These are phyloP conservation scores for Orthosia cruda DNA, from an alignment of 2,888 invertebrate species.

Conservation along the genomic window DNA sequence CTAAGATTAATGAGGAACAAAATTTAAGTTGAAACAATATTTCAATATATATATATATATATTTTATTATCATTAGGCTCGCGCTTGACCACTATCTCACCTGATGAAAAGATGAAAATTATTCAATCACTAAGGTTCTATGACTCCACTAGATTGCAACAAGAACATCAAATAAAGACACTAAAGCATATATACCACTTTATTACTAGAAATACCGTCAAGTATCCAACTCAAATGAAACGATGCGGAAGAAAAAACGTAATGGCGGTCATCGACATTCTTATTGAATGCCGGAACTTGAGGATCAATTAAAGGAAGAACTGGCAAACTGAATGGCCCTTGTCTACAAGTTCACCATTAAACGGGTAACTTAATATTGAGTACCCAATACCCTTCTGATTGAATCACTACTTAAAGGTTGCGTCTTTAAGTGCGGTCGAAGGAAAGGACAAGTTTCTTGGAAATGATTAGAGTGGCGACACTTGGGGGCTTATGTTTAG, in stretches of 20 bases:
- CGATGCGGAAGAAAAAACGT: conserved; percentile 25
- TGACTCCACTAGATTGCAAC: neutral
- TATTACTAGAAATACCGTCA: neutral
- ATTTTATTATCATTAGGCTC: no score
- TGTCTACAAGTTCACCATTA: conserved; percentile 47
- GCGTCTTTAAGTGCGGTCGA: conserved; percentile 29
- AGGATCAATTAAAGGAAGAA: conserved; percentile 44
- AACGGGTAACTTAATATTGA: conserved; percentile 53
- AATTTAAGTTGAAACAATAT: no score
- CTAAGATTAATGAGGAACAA: no score
- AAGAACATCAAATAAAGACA: neutral
- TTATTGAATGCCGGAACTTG: conserved; percentile 39
- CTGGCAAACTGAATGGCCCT: conserved; percentile 35
- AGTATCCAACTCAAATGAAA: neutral
- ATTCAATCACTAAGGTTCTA: no score
- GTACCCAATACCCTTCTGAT: conserved; percentile 30
- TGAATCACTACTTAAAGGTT: conserved; percentile 33
- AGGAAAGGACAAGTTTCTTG: neutral
- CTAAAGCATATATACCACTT: neutral
- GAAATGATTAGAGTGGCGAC: neutral
- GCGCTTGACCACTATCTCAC: no score
- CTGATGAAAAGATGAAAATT: no score
- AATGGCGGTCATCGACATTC: conserved; percentile 27
- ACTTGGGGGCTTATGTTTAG: no score
- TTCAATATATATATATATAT: no score